Evolutionary conservation across 2,888 invertebrate species (phyloP), one percentile per base, ranked within the genome.

Genomic region (Agrilus cyanescens): DNA sequence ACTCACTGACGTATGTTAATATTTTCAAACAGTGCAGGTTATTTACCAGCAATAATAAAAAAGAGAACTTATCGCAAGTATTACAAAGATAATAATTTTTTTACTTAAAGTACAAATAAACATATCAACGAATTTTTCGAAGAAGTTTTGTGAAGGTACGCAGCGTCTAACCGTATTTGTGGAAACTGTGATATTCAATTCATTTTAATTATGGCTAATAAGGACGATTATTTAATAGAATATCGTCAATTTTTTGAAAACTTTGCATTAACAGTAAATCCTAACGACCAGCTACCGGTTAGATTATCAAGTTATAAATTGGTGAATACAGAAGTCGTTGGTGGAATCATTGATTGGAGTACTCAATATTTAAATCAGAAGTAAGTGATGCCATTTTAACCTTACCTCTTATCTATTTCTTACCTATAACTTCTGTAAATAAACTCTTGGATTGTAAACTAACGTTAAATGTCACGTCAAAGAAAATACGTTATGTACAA

Each of bases 341-440:
- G 85, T 37, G 84, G 83, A 62, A 76, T 85, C 48, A 73, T 83
- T 45, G 80, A 82, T 65, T 84, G 84, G 80, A 78, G 76, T 38
- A 74, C 82, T 43, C 82, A 83, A 62, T 85, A 85, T 68, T 72
- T 86, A 57, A 76, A 76, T 53, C 78, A 80, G 66, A 82, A 80
- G 86, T 85, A 70, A 80, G 79, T 74, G 30, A 35, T 20, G n/a
- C 10, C 25, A 2, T 25, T 25, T 25, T 25, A 25, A 25, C 2
- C 10, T 10, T 25, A 25, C 10, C 10, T 25, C 8, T 1, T 10
- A 10, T 4, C 2, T 25, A 25, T 10, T 25, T 25, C 25, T 10
- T 25, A 25, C 25, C 25, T 25, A 10, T 20, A 20, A 20, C 20
- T 20, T 20, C 6, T 20, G 6, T 20, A 20, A 3, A 25, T 10